Base-by-base conservation (phyloP, 2,888 invertebrate species). In the Nycteola revayana region DNA sequence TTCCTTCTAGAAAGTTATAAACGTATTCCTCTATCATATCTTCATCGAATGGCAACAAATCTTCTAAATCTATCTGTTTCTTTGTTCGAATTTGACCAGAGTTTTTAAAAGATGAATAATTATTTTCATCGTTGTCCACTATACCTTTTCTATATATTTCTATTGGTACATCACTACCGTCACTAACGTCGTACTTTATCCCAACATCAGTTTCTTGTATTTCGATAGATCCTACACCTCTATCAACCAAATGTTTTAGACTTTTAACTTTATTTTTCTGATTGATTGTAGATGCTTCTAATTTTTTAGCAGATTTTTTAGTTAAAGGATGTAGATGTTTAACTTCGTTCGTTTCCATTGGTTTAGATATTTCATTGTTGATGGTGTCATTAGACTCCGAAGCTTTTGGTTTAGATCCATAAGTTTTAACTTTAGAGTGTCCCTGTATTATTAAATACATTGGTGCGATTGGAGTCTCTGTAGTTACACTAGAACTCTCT, bases 341-440 rank as follows among this genome's bases (percentile, higher is more conserved):
- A 1, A 91, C 91, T 58, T 85, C 82, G 42, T 82, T 89, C 17
- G 89, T 87, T 63, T 90, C 87, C 39, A 85, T 80, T 3, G 72
- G 75, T 45, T 86, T 87, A 7, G 83, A 69, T 42, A 91, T 90
- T 62, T 92, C 91, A 51, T 92, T 92, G 32, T 49, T 67, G 8
- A 59, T 57, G 1, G 63, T 55, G 24, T 73, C 66, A 38, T 83
- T 79, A 14, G 85, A 81, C 2, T 87, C 84, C 20, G 69, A 62
- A 18, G 65, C 38, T 56, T 77, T 78, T 36, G 90, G 89, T 43
- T 89, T 90, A 0, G 94, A 93, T 7, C 95, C 93, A 62, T 95
- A 95, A 0, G 94, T 95, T 81, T 95, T 95, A 0, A 95, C 95
- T 81, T 95, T 95, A 0, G 95, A 95, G 70, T 95, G 95, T 0